These are phyloP conservation scores for Charina bottae DNA, from an alignment of 2,113 vertebrate species.

Conservation along the genomic window DNA sequence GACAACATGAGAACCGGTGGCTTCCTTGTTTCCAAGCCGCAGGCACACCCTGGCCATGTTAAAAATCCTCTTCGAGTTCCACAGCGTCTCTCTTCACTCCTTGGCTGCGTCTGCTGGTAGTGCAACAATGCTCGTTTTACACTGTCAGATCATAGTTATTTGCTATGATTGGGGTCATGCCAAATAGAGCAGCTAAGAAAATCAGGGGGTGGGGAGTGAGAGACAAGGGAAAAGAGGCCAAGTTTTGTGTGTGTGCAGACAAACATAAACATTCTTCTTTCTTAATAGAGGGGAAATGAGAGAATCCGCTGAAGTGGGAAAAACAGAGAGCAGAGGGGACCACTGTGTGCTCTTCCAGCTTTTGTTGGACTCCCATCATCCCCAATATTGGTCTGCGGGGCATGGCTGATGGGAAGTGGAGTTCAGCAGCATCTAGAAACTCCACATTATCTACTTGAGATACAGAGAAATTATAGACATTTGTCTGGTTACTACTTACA, in stretches of 20 bases:
- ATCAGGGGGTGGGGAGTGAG: background rate
- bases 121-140: background rate
- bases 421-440: background rate
- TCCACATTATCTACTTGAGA: background rate
- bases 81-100: background rate
- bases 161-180: slow-evolving; percentile 27
- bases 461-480: background rate
- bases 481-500: slow-evolving; percentile 52
- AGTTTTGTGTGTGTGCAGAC: background rate
- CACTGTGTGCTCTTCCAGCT: background rate
- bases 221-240: background rate
- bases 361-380: background rate
- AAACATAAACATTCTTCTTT: slow-evolving; percentile 35
- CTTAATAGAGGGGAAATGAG: background rate
- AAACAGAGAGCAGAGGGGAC: background rate
- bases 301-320: slow-evolving; percentile 1
- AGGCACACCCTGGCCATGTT: background rate
- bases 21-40: background rate
- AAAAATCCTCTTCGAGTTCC: background rate
- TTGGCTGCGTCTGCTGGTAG: background rate
- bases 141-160: background rate
- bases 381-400: background rate
- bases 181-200: slow-evolving; percentile 14
- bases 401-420: background rate
- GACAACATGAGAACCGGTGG: background rate